phyloP scores from a whole-genome alignment of 1,140 invertebrate species.

The Drosophila ohnishii region DNA sequence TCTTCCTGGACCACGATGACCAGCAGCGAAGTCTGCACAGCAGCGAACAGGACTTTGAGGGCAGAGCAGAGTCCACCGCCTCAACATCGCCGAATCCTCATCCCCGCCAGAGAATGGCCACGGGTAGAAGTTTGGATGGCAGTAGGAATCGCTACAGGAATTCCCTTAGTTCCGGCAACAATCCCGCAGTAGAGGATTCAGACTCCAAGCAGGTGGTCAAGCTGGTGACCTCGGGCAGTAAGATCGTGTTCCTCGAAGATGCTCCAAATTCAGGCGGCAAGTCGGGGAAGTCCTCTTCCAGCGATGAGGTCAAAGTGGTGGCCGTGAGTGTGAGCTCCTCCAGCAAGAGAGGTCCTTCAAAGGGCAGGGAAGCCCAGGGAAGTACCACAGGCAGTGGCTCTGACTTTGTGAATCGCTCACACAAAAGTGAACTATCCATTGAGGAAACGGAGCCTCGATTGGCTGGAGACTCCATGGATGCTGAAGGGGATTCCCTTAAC shows the following conservation, averaged over 20 bases:
- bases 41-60: slow-evolving; percentile 54
- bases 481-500: slow-evolving; percentile 67
- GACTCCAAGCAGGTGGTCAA: slow-evolving; percentile 61
- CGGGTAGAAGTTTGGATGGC: slow-evolving; percentile 60
- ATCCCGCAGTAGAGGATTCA: slow-evolving; percentile 26
- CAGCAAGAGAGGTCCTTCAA: slow-evolving; percentile 54
- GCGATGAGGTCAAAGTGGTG: slow-evolving; percentile 75
- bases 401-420: slow-evolving; percentile 78
- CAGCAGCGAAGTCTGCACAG: slow-evolving; percentile 71
- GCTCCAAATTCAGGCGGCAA: slow-evolving; percentile 21
- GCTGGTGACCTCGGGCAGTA: slow-evolving; percentile 76
- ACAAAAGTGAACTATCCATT: slow-evolving; percentile 79
- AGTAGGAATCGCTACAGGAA: slow-evolving; percentile 65
- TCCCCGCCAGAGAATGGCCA: slow-evolving; percentile 22
- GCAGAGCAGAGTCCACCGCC: slow-evolving; percentile 25
- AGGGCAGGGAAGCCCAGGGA: slow-evolving; percentile 24
- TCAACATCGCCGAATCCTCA: slow-evolving; percentile 9
- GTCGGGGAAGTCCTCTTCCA: slow-evolving; percentile 29
- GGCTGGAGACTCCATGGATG: slow-evolving; percentile 57
- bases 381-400: slow-evolving; percentile 41
- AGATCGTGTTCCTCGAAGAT: slow-evolving; percentile 81
- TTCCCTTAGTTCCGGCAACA: slow-evolving; percentile 33
- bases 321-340: slow-evolving; percentile 79
- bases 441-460: slow-evolving; percentile 73
- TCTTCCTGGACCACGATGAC: slow-evolving; percentile 74